phyloP scores from a whole-genome alignment of 1,140 invertebrate genomes.

The Bradysia coprophila region DNA sequence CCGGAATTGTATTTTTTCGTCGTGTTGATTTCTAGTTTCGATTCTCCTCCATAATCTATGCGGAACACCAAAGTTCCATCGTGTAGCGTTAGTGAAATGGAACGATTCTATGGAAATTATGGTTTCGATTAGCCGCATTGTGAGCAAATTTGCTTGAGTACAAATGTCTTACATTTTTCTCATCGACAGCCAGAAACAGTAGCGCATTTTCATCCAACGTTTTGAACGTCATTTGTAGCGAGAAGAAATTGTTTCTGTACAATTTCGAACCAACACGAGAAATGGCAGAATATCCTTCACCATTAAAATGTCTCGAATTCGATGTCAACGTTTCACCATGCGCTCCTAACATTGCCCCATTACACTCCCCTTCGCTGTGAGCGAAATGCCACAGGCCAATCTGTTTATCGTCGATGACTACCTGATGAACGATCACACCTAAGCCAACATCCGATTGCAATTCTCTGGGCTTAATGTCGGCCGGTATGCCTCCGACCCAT shows the following conservation, averaged over 20 bases:
- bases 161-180: slow-evolving; percentile 35
- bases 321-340: slow-evolving; percentile 14
- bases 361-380: slow-evolving; percentile 40
- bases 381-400: slow-evolving; percentile 81
- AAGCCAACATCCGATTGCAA: slow-evolving; percentile 29
- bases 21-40: slow-evolving; percentile 43
- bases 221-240: slow-evolving; percentile 60
- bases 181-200: slow-evolving; percentile 64
- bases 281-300: slow-evolving; percentile 57
- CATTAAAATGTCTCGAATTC: slow-evolving; percentile 39
- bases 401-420: slow-evolving; percentile 53
- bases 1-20: slow-evolving; percentile 64
- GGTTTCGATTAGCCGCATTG: neutral
- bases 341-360: slow-evolving; percentile 19
- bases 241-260: slow-evolving; percentile 53
- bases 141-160: neutral
- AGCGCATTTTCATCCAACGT: slow-evolving; percentile 78
- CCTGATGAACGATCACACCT: slow-evolving; percentile 57
- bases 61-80: slow-evolving; percentile 58
- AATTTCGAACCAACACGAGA: slow-evolving; percentile 35
- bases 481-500: slow-evolving; percentile 35
- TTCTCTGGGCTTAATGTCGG: slow-evolving; percentile 24
- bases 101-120: slow-evolving; percentile 38
- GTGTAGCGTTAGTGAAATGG: slow-evolving; percentile 53
- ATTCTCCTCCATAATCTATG: slow-evolving; percentile 46